Percentiles rank a stretch among this genome's conserved stretches.
These are phyloP conservation scores for Contarinia nasturtii DNA, from an alignment of 1,140 invertebrate species.

Conservation along the genomic window DNA sequence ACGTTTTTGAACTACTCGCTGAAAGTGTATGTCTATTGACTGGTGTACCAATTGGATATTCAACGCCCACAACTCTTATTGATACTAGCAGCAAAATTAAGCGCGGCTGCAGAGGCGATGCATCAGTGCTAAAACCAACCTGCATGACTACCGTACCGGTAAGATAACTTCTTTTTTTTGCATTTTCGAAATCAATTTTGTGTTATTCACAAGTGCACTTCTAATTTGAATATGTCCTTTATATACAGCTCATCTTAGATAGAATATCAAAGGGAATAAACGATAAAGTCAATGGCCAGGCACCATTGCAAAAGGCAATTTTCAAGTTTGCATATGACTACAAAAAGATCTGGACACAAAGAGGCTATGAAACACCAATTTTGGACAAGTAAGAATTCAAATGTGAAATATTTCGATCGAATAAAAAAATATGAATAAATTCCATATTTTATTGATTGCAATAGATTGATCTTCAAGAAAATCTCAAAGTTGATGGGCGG, in stretches of 20 bases:
- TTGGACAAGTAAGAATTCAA: slow-evolving; percentile 44
- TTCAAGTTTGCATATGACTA: slow-evolving; percentile 88
- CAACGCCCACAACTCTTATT: slow-evolving; percentile 84
- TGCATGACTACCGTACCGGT: slow-evolving; percentile 91
- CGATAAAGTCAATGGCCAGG: slow-evolving; percentile 68
- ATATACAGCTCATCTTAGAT: slow-evolving; percentile 68
- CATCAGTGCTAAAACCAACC: slow-evolving; percentile 74
- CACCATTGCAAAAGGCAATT: slow-evolving; percentile 50
- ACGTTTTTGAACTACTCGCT: slow-evolving; percentile 86
- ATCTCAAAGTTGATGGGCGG: slow-evolving; percentile 74
- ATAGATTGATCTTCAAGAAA: slow-evolving; percentile 48
- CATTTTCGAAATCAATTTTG: not conserved
- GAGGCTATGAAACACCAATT: slow-evolving; percentile 68
- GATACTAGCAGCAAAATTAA: slow-evolving; percentile 93
- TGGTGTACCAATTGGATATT: slow-evolving; percentile 94
- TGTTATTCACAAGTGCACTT: not conserved
- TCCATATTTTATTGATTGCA: slow-evolving; percentile 11
- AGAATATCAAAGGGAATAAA: slow-evolving; percentile 89
- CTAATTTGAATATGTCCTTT: not conserved
- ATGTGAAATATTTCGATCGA: no score
- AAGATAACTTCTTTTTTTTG: slow-evolving; percentile 24
- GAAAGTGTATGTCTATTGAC: slow-evolving; percentile 51
- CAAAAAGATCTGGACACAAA: slow-evolving; percentile 65
- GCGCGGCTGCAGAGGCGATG: slow-evolving; percentile 78
- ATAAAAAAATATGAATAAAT: not conserved